phyloP scores from a whole-genome alignment of 1,140 invertebrate species.

The Tetragnatha versicolor region DNA sequence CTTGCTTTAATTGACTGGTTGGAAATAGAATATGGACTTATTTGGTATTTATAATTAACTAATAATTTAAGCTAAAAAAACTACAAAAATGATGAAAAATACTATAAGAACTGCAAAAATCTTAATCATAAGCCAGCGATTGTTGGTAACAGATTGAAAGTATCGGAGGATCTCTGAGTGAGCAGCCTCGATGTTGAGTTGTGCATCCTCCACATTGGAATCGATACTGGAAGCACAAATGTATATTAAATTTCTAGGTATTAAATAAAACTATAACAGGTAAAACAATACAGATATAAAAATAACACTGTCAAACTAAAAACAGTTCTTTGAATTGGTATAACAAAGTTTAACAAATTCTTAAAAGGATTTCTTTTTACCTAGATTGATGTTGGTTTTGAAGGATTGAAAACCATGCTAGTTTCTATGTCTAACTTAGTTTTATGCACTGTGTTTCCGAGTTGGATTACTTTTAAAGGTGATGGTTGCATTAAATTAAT shows the following conservation, averaged over 20 bases:
- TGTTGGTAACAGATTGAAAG: conserved; percentile 96
- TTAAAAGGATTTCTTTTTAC: no score
- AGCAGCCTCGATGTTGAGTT: conserved; percentile 96
- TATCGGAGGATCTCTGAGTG: conserved; percentile 97
- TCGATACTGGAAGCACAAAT: conserved; percentile 80
- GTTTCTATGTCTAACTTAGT: no score
- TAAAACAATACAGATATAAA: background rate
- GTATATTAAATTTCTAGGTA: background rate
- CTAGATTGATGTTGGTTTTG: no score
- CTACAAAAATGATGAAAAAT: conserved; percentile 98
- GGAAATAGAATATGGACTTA: background rate
- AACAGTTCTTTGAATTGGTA: no score
- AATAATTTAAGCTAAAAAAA: conserved; percentile 74
- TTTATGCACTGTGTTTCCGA: no score
- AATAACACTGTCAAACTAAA: no score
- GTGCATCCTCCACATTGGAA: conserved; percentile 93
- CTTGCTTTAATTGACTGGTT: background rate
- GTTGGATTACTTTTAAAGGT: no score
- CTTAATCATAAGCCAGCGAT: conserved; percentile 99
- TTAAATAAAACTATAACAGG: background rate
- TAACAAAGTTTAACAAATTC: no score
- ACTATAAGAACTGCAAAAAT: conserved; percentile 98
- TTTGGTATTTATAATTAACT: background rate
- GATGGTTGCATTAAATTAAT: no score
- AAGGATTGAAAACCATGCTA: no score